Evolutionary conservation across 2,888 invertebrate genomes (phyloP), one percentile per base, ranked within the genome.

Genomic region (Argynnis bischoffii): DNA sequence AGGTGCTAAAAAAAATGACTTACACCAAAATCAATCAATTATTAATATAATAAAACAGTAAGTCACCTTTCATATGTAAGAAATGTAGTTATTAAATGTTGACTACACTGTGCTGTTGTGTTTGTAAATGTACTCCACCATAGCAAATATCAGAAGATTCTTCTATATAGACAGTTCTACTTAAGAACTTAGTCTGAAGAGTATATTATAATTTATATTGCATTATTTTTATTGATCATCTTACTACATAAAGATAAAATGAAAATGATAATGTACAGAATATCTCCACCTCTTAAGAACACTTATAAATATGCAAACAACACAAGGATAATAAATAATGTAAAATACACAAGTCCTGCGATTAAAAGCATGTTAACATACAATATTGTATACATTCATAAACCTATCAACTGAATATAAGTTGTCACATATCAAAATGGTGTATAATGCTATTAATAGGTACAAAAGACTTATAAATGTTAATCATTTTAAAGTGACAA

Each of bases 401-500:
- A 64, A 68, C 63, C 60, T 63, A 55, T 66, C 48, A 59, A 53
- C 26, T 66, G 15, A 51, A 63, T 69, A 63, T 63, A 60, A 59
- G 61, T 66, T 64, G 67, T 63, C 56, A 69, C 55, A 56, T 67
- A 73, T 65, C 63, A 69, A 70, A 73, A 70, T 64, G 61, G 71
- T 74, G 71, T 77, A 73, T 71, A 78, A 73, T 76, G 71, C 74
- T 76, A 76, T 68, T 71, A 74, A 75, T 75, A 76, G 76, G 76
- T 81, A 79, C 76, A 77, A 77, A 80, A 76, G 75, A 77, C 78
- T 76, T 79, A 76, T 72, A 73, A 73, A 73, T 71, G 70, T 74
- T 76, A 76, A 75, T 77, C 78, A 78, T 79, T 77, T 81, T 82
- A 80, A 77, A 79, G 79, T 78, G 78, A 79, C 77, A 77, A 73